Evolutionary conservation across 2,888 invertebrate species (phyloP), one percentile per base, ranked within the genome.

Genomic region (Dasypolia templi): DNA sequence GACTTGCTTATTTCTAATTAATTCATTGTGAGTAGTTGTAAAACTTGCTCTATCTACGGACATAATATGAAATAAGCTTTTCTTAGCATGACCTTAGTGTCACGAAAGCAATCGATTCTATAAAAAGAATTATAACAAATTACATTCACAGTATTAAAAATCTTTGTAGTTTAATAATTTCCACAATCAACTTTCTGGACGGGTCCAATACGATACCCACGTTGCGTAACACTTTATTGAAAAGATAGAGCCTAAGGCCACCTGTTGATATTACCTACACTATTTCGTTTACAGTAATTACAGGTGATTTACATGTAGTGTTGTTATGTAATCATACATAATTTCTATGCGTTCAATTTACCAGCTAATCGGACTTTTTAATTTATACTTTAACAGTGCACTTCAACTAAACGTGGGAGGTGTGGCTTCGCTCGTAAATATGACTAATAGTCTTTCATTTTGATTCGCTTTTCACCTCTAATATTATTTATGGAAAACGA

Each of bases 351-450:
- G 81, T 89, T 84, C 89, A 89, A 91, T 91, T 86, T 90, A 90
- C 86, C 77, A 81, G 72, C 82, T 89, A 87, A 89, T 89, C 87
- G 87, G 83, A 77, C 77, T 87, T 89, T 89, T 88, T 87, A 90
- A 90, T 91, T 88, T 89, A 89, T 88, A 81, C 87, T 88, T 86
- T 90, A 90, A 90, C 90, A 90, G 88, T 89, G 90, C 87, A 86
- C 84, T 89, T 75, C 72, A 71, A 81, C 83, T 88, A 85, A 87
- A 89, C 68, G 68, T 89, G 79, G 86, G 86, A 85, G 85, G 86
- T 77, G 89, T 88, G 87, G 81, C 79, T 81, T 75, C 44, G 72
- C 74, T 86, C 83, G 81, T 87, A 86, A 88, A 87, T 75, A 83
- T 87, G 77, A 87, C 83, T 87, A 84, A 79, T 84, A 81, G 84